Base-by-base conservation (phyloP, 2,113 vertebrate genomes). In the Pelobates fuscus region DNA sequence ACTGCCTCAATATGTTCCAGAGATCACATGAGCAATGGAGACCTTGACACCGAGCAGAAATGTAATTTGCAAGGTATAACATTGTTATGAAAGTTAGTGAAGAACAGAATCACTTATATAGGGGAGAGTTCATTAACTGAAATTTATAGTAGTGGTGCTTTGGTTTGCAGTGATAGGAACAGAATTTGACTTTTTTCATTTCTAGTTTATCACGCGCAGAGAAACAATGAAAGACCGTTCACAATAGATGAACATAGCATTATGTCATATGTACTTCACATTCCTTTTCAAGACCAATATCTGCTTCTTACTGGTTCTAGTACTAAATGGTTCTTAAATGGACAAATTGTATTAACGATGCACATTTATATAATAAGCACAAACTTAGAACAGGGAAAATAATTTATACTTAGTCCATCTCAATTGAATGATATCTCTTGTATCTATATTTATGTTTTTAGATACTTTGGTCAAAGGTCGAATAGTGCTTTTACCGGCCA, bases 331-430 rank as follows among this genome's bases (percentile, higher is more conserved):
- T 15, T 0, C 58, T 69, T 32, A 54, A 66, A 64, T 57, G 77
- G 58, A 65, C 58, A 52, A 78, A 83, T 84, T 83, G 87, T 85
- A 82, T 89, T 86, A 87, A 78, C 80, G 76, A 67, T 72, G 12
- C 21, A 82, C 59, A 81, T 29, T 73, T 81, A 66, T 58, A 74
- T 74, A 57, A 74, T 58, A 43, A 54, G 11, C 18, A 73, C 32
- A 37, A 37, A 6, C 32, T 0, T 37, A 5, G 32, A 10, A 72
- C 32, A 32, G 8, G 25, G 60, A 23, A 64, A 7, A 54, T 20
- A 54, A 20, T 5, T 20, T 52, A 52, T 52, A 52, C 15, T 8
- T 17, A 52, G 15, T 18, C 3, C n/a, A 52, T 52, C 5, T n/a
- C 21, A 26, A 59, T 60, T n/a, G n/a, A n/a, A n/a, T n/a, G n/a